Evolutionary conservation across 2,888 invertebrate genomes (phyloP), one percentile per base, ranked within the genome.

Genomic region (Tetramorium bicarinatum): DNA sequence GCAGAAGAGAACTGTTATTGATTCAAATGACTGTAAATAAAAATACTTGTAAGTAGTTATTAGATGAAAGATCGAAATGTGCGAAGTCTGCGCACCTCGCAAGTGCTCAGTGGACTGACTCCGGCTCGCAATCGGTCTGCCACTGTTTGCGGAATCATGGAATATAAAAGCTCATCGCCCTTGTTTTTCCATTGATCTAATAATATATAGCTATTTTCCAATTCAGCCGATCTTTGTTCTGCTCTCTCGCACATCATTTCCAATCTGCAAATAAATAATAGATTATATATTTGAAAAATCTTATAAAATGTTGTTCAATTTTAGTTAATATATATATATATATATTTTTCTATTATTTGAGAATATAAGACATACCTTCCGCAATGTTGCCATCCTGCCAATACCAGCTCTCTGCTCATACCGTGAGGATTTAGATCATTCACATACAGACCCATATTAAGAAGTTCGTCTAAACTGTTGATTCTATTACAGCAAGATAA

Each of bases 111-210:
- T 0, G 97, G 96, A 91, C 97, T 97, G 84, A 97, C 96, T 0
- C 98, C 98, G 29, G 96, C 95, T 83, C 98, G 96, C 90, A 99
- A 95, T 86, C 97, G 96, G 92, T 98, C 97, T 0, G 98, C 98
- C 21, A 98, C 97, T 2, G 97, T 96, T 91, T 97, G 97, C 0
- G 99, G 99, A 92, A 99, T 98, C 98, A 99, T 99, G 0, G 98
- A 98, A 93, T 98, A 98, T 0, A 99, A 95, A 6, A 99, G 95
- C 88, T 98, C 97, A 92, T 99, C 98, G 0, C 98, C 97, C 88
- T 97, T 96, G 83, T 97, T 96, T 94, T 98, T 98, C 98, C 98
- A 98, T 49, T 97, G 97, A 93, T 98, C 98, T 21, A 97, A 95
- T 29, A 98, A 95, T 76, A 96, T 96, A 91, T 98, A 96, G 54